A percentile compares a stretch with the other conserved stretches of the same genome.
phyloP scores from a whole-genome alignment of 2,888 invertebrate genomes.

The Diarsia dahlii region DNA sequence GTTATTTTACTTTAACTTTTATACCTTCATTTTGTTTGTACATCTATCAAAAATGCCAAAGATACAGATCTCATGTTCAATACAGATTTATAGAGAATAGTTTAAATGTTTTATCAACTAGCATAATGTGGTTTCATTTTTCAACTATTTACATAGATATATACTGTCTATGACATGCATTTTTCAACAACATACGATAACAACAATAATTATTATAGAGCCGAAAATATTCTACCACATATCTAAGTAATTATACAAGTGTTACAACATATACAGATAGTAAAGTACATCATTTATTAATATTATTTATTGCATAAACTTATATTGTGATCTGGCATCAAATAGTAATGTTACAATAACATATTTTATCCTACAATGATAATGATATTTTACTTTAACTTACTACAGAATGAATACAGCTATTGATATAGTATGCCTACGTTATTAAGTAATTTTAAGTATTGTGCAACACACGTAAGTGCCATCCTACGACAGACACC shows the following conservation, averaged over 20 bases:
- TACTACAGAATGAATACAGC: constrained; percentile 67
- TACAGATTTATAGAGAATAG: constrained; percentile 47
- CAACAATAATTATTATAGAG: constrained; percentile 80
- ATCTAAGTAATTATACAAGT: constrained; percentile 76
- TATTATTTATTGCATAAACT: constrained; percentile 73
- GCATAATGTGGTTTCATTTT: constrained; percentile 57
- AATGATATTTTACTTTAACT: constrained; percentile 64
- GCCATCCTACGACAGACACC: constrained; percentile 75
- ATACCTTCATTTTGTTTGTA: constrained; percentile 80
- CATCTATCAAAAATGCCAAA: constrained; percentile 79
- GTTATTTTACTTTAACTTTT: constrained; percentile 65
- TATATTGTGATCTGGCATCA: constrained; percentile 79
- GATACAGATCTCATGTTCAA: constrained; percentile 77
- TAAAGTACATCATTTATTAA: constrained; percentile 74
- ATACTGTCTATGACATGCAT: constrained; percentile 84
- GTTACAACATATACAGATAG: constrained; percentile 87
- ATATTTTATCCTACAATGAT: constrained; percentile 59
- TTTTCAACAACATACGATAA: constrained; percentile 81
- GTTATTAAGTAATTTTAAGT: constrained; percentile 86
- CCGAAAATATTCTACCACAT: constrained; percentile 74
- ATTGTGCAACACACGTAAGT: constrained; percentile 82
- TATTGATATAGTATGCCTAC: constrained; percentile 75
- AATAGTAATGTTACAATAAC: constrained; percentile 56
- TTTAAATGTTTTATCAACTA: constrained; percentile 56
- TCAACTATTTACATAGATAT: constrained; percentile 84